Base-by-base conservation (phyloP, 2,888 invertebrate species). In the Gastrophysa polygoni region DNA sequence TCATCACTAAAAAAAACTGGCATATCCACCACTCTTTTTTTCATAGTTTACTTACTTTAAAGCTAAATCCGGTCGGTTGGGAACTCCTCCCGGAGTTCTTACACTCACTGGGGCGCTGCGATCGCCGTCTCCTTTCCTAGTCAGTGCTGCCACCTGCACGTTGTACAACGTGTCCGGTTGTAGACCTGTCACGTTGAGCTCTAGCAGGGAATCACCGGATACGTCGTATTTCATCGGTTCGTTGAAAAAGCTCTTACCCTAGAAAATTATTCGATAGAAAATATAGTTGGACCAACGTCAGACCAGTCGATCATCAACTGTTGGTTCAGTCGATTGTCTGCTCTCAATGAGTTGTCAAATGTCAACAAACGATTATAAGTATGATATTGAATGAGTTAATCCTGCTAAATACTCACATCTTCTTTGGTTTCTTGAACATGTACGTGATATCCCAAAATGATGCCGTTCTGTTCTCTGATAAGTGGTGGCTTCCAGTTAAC, bases 371-470 rank as follows among this genome's bases (percentile, higher is more conserved):
- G n/a, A n/a, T n/a, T n/a, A n/a, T n/a, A n/a, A n/a, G n/a, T n/a
- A n/a, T n/a, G n/a, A n/a, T n/a, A n/a, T n/a, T n/a, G n/a, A n/a
- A n/a, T n/a, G n/a, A n/a, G n/a, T n/a, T n/a, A n/a, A n/a, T n/a
- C n/a, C n/a, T n/a, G n/a, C n/a, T n/a, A n/a, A n/a, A 50, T 18
- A 59, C 78, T 77, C 80, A 93, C 94, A 87, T 93, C 92, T 78
- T 92, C 91, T 77, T 91, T 88, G 49, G 92, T 87, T 85, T 96
- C 95, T 81, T 96, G 95, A 1, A 95, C 92, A 80, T 96, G 95
- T 59, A 99, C 93, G 80, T 98, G 97, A 83, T 98, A 99, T 21
- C 98, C 98, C 64, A 96, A 88, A 71, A 99, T 96, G 70, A 97
- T 91, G 49, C 98, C 98, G 79, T 98, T 96, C 67, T 93, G 90